phyloP scores from a whole-genome alignment of 1,140 invertebrate species.

The Listronotus bonariensis region DNA sequence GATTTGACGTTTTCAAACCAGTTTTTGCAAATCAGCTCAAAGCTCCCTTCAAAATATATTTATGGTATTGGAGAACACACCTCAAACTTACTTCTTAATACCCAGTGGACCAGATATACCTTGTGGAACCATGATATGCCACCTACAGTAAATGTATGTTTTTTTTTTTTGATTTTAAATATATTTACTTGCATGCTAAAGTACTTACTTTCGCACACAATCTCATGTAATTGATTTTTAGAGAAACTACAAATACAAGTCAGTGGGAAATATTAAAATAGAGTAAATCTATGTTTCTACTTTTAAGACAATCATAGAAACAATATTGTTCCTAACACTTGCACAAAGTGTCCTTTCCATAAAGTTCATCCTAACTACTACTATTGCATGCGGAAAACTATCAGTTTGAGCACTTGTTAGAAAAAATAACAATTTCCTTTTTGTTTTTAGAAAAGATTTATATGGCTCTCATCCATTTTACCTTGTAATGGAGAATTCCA shows the following conservation, averaged over 20 bases:
- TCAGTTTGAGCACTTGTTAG: no score
- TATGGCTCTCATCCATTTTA: constrained; percentile 88
- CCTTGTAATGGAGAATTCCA: constrained; percentile 69
- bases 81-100: constrained; percentile 63
- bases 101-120: constrained; percentile 69
- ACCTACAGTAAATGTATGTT: constrained; percentile 67
- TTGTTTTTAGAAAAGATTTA: constrained; percentile 69
- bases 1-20: constrained; percentile 81
- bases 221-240: no score
- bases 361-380: no score
- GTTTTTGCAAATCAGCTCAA: constrained; percentile 79
- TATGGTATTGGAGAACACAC: constrained; percentile 84
- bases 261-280: no score
- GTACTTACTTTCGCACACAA: background rate
- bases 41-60: constrained; percentile 73
- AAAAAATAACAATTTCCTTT: no score
- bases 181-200: background rate
- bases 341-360: no score
- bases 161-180: background rate
- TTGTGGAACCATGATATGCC: constrained; percentile 71
- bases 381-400: no score
- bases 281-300: no score
- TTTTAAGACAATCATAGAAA: no score
- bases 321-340: no score
- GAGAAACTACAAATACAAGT: no score